phyloP scores from a whole-genome alignment of 2,797 vertebrate genomes.

The Buphagus erythrorhynchus region DNA sequence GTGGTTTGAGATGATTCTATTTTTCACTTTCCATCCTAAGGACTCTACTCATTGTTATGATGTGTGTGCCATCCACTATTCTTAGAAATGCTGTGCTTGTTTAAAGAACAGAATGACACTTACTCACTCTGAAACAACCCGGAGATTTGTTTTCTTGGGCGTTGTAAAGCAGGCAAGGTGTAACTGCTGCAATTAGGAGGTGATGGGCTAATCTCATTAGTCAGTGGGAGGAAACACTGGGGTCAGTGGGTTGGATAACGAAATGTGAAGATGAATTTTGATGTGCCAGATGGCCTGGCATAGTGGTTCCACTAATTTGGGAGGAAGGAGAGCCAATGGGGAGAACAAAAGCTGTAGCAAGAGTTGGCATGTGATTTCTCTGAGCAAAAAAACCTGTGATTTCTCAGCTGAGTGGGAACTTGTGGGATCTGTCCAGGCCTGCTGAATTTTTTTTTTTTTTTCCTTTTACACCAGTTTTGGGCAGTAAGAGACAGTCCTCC shows the following conservation, averaged over 20 bases:
- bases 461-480: neutral
- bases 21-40: neutral
- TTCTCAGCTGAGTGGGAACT: neutral
- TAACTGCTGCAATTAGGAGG: conserved; percentile 18
- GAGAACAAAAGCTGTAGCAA: neutral
- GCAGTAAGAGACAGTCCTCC: neutral
- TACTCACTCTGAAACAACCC: neutral
- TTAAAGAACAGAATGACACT: neutral
- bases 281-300: conserved; percentile 21
- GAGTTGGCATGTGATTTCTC: neutral
- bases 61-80: neutral
- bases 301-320: neutral
- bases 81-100: neutral
- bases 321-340: neutral
- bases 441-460: neutral
- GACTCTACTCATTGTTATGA: neutral
- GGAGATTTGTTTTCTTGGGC: neutral
- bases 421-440: neutral
- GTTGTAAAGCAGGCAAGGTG: neutral
- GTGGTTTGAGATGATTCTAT: neutral
- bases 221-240: neutral
- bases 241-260: neutral
- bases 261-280: conserved; percentile 25
- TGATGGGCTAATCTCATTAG: conserved; percentile 30
- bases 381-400: neutral